These are phyloP conservation scores for Eupeodes latifasciatus DNA, from an alignment of 2,888 invertebrate species.

Conservation along the genomic window DNA sequence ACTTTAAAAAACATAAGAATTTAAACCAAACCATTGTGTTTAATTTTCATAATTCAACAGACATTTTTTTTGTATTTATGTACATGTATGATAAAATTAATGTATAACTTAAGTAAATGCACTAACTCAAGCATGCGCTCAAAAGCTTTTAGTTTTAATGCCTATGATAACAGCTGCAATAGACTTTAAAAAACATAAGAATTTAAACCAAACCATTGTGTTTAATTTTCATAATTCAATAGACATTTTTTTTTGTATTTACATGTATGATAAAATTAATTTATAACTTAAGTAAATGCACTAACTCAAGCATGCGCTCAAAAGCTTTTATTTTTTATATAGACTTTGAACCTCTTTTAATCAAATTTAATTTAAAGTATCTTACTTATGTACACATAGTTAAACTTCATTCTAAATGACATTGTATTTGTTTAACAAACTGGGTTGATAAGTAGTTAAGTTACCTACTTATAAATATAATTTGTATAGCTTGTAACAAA, in stretches of 20 bases:
- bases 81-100: no score
- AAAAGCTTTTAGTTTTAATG: no score
- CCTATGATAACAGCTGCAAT: no score
- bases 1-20: no score
- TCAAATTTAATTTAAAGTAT: background rate
- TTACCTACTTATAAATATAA: background rate
- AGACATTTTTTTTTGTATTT: no score
- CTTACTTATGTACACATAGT: no score
- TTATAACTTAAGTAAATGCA: constrained; percentile 67
- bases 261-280: constrained; percentile 75
- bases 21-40: no score
- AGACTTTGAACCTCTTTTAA: constrained; percentile 7
- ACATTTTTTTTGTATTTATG: no score
- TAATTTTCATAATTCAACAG: no score
- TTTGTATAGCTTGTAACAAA: background rate
- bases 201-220: no score
- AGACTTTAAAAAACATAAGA: no score
- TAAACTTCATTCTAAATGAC: constrained; percentile 3
- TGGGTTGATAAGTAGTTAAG: background rate
- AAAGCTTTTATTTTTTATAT: background rate
- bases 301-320: background rate
- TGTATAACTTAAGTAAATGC: constrained; percentile 77
- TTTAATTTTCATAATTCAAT: no score
- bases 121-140: background rate
- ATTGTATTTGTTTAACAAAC: background rate